Evolutionary conservation across 2,113 vertebrate genomes (phyloP).

Genomic region (Poecilia latipinna): DNA sequence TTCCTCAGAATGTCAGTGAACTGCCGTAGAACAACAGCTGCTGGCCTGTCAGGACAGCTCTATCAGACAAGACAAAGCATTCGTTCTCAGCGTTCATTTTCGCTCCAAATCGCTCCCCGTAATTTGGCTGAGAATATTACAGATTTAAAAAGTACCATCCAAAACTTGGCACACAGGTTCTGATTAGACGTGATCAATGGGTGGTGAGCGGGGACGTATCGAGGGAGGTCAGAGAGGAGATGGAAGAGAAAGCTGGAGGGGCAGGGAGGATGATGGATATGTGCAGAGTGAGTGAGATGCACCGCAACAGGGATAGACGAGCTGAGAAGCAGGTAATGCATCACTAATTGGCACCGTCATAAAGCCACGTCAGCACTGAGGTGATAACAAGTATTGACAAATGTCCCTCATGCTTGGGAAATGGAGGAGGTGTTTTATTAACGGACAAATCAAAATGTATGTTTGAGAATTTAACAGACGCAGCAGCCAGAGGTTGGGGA

Average conservation of each 20-base stretch:
- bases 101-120: conserved; percentile 10
- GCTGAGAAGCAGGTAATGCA: conserved; percentile 47
- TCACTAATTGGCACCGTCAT: conserved; percentile 68
- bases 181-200: conserved; percentile 44
- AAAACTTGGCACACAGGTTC: conserved; percentile 21
- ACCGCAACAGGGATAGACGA: conserved; percentile 33
- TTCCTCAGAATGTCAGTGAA: conserved; percentile 55
- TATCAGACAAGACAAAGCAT: conserved; percentile 57
- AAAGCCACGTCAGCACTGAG: conserved; percentile 59
- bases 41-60: conserved; percentile 52
- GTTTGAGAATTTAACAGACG: conserved; percentile 46
- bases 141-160: conserved; percentile 32
- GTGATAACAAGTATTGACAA: conserved; percentile 51
- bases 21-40: conserved; percentile 50
- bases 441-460: conserved; percentile 54
- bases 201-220: conserved; percentile 21
- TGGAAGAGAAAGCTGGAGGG: conserved; percentile 23
- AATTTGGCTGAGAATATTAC: conserved; percentile 26
- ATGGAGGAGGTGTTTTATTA: conserved; percentile 68
- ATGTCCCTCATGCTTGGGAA: conserved; percentile 30
- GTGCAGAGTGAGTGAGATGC: conserved; percentile 59
- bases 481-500: conserved; percentile 27
- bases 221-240: conserved; percentile 41
- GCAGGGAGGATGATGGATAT: conserved; percentile 48
- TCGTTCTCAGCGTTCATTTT: conserved; percentile 19